Evolutionary conservation across 2,888 invertebrate species (phyloP).

Genomic region (Boloria selene): DNA sequence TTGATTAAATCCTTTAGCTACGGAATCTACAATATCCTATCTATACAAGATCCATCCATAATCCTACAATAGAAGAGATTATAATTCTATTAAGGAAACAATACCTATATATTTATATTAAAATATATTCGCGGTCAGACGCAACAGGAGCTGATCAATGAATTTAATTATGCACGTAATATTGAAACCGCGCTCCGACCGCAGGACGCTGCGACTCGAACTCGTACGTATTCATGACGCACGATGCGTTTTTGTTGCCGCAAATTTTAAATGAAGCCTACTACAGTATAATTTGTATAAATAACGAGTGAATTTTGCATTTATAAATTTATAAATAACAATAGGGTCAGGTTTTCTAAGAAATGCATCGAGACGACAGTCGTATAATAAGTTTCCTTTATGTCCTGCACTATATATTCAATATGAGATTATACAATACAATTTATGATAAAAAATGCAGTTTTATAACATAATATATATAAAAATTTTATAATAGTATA

Average conservation of each 20-base stretch:
- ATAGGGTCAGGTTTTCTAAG: not conserved
- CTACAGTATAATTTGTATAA: constrained; percentile 2
- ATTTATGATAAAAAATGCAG: too few species aligned
- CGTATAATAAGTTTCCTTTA: too few species aligned
- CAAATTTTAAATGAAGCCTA: constrained; percentile 46
- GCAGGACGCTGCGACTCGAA: constrained; percentile 43
- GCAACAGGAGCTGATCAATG: constrained; percentile 52
- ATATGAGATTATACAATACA: too few species aligned
- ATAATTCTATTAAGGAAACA: too few species aligned
- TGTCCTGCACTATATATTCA: too few species aligned
- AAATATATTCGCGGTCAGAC: constrained; percentile 50
- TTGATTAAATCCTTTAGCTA: too few species aligned
- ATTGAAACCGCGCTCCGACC: constrained; percentile 50
- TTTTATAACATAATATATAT: too few species aligned
- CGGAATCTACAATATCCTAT: too few species aligned
- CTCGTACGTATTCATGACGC: constrained; percentile 50
- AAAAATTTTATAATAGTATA: too few species aligned
- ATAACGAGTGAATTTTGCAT: constrained; percentile 3
- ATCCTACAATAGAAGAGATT: too few species aligned
- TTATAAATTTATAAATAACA: constrained; percentile 12
- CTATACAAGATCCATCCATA: too few species aligned
- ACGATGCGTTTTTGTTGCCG: constrained; percentile 46
- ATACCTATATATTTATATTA: too few species aligned
- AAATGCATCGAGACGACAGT: not conserved
- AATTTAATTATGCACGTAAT: constrained; percentile 60